Base-by-base conservation (phyloP, 2,113 vertebrate species). In the Macaca nemestrina region DNA sequence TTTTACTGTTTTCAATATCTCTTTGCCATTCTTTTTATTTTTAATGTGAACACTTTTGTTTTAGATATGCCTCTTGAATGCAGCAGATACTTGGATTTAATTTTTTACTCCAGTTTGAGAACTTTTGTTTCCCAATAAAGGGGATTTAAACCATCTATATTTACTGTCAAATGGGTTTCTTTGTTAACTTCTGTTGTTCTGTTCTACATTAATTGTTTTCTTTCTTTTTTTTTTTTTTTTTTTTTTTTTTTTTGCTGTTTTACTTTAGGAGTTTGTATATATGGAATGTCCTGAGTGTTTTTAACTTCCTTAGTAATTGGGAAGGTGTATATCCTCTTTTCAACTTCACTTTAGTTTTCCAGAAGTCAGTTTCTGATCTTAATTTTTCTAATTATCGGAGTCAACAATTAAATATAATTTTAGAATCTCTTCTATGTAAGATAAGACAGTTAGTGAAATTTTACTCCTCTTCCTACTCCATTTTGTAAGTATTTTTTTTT, bases 1-100 rank as follows among this genome's bases (percentile, higher is more conserved):
- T 83, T 96, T 96, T 4, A 23, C 92, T 95, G 27, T 87, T 23
- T 70, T 96, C 83, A 88, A 72, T 85, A 70, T 38, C 17, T 40
- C 6, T 50, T 88, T 87, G 35, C 10, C 25, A 8, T 78, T 92
- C 18, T 27, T 79, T 93, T 81, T 38, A 45, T 84, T 88, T 96
- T 92, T 91, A 73, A 82, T n/a, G 10, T 67, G 11, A 59, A 75
- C 30, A 67, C 6, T 92, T 95, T 61, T 84, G 45, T 57, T 79
- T 86, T 45, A 64, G 38, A 27, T 68, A 32, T 72, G 50, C 40
- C 43, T 96, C 43, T 86, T 82, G 8, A 55, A 86, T 48, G 38
- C 32, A 68, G 45, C 72, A 70, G 88, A 43, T 93, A 96, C 38
- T 68, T 67, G 52, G 57, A 70, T 78, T 88, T 91, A 94, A 32